phyloP scores from a whole-genome alignment of 2,797 vertebrate genomes.

The Steatocranus sp. region DNA sequence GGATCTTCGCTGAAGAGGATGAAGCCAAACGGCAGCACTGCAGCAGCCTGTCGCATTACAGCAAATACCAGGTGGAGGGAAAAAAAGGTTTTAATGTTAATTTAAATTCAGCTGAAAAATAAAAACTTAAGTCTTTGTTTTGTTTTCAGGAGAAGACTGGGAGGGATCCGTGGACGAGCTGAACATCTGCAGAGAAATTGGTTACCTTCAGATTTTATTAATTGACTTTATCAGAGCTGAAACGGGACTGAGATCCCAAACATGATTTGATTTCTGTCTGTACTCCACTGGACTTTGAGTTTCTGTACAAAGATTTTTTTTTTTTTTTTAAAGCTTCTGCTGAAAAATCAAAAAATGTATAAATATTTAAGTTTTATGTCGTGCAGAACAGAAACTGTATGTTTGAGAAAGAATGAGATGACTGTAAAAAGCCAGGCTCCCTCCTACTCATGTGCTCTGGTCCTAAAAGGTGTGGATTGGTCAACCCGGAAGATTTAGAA shows the following conservation, averaged over 20 bases:
- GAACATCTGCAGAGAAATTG: neutral
- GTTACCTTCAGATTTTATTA: neutral
- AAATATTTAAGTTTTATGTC: neutral
- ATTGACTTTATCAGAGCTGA: neutral
- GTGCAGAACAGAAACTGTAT: neutral
- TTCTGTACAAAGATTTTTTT: neutral
- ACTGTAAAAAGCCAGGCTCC: neutral
- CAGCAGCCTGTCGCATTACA: constrained; percentile 65
- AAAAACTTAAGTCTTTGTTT: neutral
- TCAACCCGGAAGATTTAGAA: neutral
- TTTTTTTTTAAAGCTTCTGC: neutral
- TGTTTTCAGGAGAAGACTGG: constrained; percentile 44
- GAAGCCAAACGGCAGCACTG: constrained; percentile 74
- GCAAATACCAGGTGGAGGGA: constrained; percentile 53
- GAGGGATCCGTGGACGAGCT: constrained; percentile 24
- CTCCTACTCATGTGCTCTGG: neutral
- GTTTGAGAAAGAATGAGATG: neutral
- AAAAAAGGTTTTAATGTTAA: neutral
- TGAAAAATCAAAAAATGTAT: neutral
- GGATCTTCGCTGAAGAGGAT: constrained; percentile 71
- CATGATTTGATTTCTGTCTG: neutral
- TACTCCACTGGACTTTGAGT: neutral
- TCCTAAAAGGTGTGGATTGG: neutral
- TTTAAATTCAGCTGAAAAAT: neutral
- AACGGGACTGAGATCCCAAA: neutral